These are phyloP conservation scores for Syrista parreyssii DNA, from an alignment of 2,888 invertebrate genomes.

Conservation along the genomic window DNA sequence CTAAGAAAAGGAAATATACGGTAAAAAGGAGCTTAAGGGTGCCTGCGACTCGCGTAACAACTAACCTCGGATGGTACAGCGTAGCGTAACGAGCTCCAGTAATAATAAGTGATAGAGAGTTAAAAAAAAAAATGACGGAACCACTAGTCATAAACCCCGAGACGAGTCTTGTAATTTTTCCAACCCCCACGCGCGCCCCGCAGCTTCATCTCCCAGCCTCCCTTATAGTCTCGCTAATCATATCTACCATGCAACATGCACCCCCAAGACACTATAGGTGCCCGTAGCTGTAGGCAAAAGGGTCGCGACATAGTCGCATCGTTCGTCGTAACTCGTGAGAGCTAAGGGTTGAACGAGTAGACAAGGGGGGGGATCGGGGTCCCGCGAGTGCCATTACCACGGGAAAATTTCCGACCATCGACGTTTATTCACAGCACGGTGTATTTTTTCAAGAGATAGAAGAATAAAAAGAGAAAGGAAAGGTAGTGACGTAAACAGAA, in stretches of 20 bases:
- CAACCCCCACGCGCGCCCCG: not conserved
- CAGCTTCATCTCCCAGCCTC: not conserved
- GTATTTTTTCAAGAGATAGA: conserved; percentile 10
- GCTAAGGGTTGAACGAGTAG: not conserved
- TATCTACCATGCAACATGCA: not conserved
- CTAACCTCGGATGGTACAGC: not conserved
- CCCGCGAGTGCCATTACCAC: not conserved
- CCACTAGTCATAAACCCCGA: not conserved
- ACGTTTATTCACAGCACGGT: not conserved
- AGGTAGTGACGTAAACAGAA: conserved; percentile 9
- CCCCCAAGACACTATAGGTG: not conserved
- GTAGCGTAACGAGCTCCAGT: not conserved
- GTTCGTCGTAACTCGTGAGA: not conserved
- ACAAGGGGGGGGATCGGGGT: not conserved
- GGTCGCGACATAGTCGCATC: not conserved
- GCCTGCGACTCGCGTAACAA: not conserved
- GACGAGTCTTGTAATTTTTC: not conserved
- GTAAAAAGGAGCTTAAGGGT: not conserved
- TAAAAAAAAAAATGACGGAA: not conserved
- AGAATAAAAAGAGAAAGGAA: conserved; percentile 9
- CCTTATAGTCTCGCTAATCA: not conserved
- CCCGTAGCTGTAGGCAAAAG: not conserved
- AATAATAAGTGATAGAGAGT: not conserved
- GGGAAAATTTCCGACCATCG: not conserved
- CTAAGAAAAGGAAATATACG: not conserved